Evolutionary conservation across 2,113 vertebrate genomes (phyloP).

Genomic region (Oenanthe oenanthe): DNA sequence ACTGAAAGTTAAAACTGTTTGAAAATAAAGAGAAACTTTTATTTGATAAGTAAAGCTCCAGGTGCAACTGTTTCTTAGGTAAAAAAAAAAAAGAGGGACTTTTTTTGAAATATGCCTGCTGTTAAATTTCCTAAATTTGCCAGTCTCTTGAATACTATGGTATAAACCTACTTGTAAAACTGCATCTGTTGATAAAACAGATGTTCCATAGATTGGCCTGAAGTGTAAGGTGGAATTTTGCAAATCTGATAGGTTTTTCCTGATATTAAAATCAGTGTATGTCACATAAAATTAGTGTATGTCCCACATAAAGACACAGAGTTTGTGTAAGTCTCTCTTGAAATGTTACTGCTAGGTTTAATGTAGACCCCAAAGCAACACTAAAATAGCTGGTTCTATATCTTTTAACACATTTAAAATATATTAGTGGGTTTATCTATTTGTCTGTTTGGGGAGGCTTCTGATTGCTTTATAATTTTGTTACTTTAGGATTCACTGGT

Average conservation of each 20-base stretch:
- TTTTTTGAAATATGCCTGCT: background rate
- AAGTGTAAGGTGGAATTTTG: background rate
- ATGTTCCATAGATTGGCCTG: background rate
- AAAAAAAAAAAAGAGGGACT: background rate
- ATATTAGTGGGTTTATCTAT: background rate
- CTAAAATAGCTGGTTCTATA: background rate
- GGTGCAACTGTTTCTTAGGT: background rate
- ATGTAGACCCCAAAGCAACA: background rate
- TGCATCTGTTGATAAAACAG: slow-evolving; percentile 20
- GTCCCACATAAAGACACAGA: background rate
- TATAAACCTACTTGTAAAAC: background rate
- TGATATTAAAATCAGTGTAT: background rate
- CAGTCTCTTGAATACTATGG: background rate
- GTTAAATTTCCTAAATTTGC: background rate
- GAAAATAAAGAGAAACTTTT: background rate
- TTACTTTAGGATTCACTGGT: background rate
- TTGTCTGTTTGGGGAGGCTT: background rate
- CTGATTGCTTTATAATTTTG: background rate
- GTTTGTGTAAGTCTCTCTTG: background rate
- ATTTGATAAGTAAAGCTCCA: background rate
- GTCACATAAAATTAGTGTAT: background rate
- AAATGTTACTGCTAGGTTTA: background rate
- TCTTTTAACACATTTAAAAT: background rate
- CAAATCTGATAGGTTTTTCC: background rate
- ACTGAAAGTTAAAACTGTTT: slow-evolving; percentile 26